These are phyloP conservation scores for Procambarus virginalis DNA, from an alignment of 1,140 invertebrate genomes.

Conservation along the genomic window DNA sequence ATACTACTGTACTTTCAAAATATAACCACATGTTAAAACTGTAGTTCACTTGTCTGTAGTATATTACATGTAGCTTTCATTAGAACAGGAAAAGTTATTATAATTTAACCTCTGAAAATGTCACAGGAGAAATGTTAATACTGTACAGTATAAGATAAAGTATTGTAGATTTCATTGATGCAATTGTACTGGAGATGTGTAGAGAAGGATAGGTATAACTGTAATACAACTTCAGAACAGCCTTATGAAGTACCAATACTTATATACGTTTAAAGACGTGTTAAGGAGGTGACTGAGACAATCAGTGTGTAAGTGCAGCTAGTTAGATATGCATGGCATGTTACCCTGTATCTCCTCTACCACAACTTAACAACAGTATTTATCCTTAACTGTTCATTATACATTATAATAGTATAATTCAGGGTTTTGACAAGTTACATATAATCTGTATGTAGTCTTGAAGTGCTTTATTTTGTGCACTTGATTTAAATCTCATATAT, in stretches of 20 bases:
- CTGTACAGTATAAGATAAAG: no score
- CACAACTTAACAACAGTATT: background rate
- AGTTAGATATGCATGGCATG: background rate
- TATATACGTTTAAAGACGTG: background rate
- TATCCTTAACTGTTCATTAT: background rate
- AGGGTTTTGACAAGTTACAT: background rate
- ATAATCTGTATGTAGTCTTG: no score
- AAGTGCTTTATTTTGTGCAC: no score
- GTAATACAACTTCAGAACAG: background rate
- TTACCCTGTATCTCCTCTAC: no score
- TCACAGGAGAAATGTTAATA: no score
- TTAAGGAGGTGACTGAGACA: background rate
- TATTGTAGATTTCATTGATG: background rate
- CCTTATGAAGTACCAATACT: background rate
- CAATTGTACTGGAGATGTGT: background rate
- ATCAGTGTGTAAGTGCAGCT: background rate
- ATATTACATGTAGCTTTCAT: no score
- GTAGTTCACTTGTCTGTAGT: no score
- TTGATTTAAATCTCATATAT: background rate
- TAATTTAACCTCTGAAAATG: no score
- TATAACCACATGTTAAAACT: no score
- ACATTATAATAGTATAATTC: background rate
- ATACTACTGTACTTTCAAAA: no score
- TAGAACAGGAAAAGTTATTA: no score
- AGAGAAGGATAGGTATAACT: background rate